Evolutionary conservation across 2,888 invertebrate genomes (phyloP), one percentile per base, ranked within the genome.

Genomic region (Tinea semifulvella): DNA sequence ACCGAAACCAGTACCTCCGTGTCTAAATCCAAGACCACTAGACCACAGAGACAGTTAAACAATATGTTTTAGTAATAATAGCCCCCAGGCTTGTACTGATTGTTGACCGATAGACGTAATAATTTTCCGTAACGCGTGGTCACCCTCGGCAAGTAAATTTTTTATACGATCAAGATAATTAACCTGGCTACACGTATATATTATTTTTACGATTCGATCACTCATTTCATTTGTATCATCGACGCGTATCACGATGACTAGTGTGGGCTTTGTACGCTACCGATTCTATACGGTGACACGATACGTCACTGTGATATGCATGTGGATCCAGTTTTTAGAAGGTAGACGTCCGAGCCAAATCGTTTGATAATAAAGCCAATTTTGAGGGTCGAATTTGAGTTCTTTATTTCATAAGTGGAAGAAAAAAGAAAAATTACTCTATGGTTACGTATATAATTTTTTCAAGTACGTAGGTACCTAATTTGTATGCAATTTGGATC

Each of bases 321-420:
- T n/a, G n/a, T n/a, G n/a, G n/a, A n/a, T n/a, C n/a, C n/a, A n/a
- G n/a, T n/a, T n/a, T n/a, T n/a, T n/a, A n/a, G n/a, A n/a, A n/a
- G n/a, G n/a, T n/a, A n/a, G n/a, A n/a, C n/a, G n/a, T n/a, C n/a
- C 46, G 54, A 55, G 63, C 69, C 69, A 57, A 68, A 72, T 68
- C 67, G 66, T 72, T 73, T 65, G 60, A 60, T 79, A 79, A 79
- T 80, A 72, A 66, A 72, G 74, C 70, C 76, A 76, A 79, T 79
- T 80, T 76, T 43, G 77, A 77, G 70, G 64, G 63, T 56, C 54
- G 56, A 60, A 61, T 68, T 61, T 50, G 60, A 68, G 60, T 57
- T 56, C 17, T 62, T 60, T 58, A 60, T 64, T 63, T 57, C 57
- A 52, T 62, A 57, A 58, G 59, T 63, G 63, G 64, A 60, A 59